Base-by-base conservation (phyloP, 2,888 invertebrate species). In the Aphrophora alni region DNA sequence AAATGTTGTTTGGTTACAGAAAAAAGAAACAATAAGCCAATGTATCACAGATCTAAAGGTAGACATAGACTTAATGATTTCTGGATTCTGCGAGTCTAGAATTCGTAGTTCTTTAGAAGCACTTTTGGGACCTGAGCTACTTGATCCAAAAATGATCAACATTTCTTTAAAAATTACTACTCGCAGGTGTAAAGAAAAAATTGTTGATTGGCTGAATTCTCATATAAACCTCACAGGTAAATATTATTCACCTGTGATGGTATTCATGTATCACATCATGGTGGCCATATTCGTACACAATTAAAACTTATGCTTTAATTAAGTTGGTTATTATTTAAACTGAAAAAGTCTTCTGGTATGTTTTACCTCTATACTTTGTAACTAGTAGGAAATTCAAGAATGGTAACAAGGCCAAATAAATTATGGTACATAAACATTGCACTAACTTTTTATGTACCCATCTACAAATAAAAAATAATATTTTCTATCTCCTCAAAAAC, bases 141-240 rank as follows among this genome's bases (percentile, higher is more conserved):
- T 27, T 5, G 38, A 38, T 14, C 70, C 38, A 28, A 21, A 69
- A 10, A 21, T 78, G 17, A 8, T 38, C 17, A n/a, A 12, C 24
- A 69, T 77, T 7, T 72, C 72, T 73, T 75, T 74, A 26, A 69
- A 33, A 21, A 78, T 81, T n/a, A 24, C 74, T 17, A 75, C 44
- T 7, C 70, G 81, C 10, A 73, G 76, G 28, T 81, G 76, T 33
- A 38, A 77, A 17, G 81, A 81, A 27, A 73, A 78, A 38, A 68
- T 78, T 24, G 25, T 81, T 28, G 78, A 81, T 26, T 81, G 81
- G 81, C 75, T 81, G 59, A 76, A 78, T 70, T 59, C 77, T 7
- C 81, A 81, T 27, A 75, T 81, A 38, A 78, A 78, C 27, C 68
- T 81, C 3, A 12, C 38, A 70, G 78, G 81, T 78, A 24, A 74